Percentiles rank a stretch among this genome's conserved stretches.
Conservation (phyloP, 2,888 invertebrate species). For the Metopia argyrocephala region DNA sequence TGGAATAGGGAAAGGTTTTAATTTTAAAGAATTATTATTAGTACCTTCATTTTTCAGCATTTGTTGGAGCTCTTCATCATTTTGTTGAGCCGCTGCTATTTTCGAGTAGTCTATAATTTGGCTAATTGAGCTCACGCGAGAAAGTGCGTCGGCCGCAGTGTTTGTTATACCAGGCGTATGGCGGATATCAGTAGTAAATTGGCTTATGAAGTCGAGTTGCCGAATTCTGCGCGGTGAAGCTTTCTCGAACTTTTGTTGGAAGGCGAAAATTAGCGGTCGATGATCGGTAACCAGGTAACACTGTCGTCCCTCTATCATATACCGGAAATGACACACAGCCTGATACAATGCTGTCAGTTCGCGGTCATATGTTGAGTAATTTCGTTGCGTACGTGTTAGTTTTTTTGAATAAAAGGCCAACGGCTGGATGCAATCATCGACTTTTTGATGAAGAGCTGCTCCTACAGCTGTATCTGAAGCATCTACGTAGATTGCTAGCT, state of each 20-base stretch:
- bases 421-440: constrained; percentile 36
- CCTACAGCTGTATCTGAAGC: constrained; percentile 46
- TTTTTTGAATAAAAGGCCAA: constrained; percentile 59
- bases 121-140: constrained; percentile 51
- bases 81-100: background rate
- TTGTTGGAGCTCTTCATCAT: background rate
- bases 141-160: background rate
- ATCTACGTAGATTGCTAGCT: constrained; percentile 40
- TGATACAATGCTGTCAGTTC: constrained; percentile 5
- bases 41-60: background rate
- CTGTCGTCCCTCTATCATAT: constrained; percentile 1
- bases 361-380: too few species aligned
- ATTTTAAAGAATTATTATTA: background rate
- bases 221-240: constrained; percentile 13
- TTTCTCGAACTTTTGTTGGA: constrained; percentile 21
- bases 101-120: background rate
- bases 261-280: constrained; percentile 17
- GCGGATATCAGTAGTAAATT: too few species aligned
- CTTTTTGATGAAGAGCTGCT: constrained; percentile 43
- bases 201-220: constrained; percentile 6
- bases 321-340: constrained; percentile 7
- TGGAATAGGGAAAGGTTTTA: background rate
- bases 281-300: constrained; percentile 7
- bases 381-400: background rate
- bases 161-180: background rate